Evolutionary conservation across 2,113 vertebrate species (phyloP).

Genomic region (Maccullochella peelii): DNA sequence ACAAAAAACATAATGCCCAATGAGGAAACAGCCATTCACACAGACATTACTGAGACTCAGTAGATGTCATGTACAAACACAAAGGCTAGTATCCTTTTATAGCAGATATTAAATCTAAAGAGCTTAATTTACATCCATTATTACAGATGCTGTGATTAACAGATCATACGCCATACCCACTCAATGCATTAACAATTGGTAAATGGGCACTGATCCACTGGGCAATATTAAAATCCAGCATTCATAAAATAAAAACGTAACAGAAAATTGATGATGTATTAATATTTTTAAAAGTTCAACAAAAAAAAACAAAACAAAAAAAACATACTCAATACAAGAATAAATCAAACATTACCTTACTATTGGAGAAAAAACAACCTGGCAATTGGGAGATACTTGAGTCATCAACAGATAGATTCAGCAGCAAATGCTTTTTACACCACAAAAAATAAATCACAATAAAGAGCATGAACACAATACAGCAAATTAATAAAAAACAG

Average conservation of each 20-base stretch:
- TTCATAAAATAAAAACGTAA: neutral
- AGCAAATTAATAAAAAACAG: neutral
- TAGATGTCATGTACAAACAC: neutral
- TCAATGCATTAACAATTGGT: too few relatives aligned
- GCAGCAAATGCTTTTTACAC: neutral
- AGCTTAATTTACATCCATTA: neutral
- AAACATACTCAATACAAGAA: neutral
- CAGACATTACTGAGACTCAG: neutral
- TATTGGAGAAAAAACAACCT: neutral
- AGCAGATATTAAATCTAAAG: neutral
- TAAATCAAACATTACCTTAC: neutral
- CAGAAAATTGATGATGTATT: neutral
- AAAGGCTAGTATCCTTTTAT: neutral
- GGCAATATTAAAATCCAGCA: neutral
- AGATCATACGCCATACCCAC: neutral
- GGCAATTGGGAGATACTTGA: neutral
- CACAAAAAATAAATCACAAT: neutral
- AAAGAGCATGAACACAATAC: neutral
- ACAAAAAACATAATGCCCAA: neutral
- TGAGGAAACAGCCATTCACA: neutral
- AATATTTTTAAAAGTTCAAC: neutral
- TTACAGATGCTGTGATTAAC: neutral
- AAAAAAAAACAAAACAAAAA: neutral
- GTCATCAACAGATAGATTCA: neutral
- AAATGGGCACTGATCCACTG: neutral